Percentiles rank a stretch among this genome's conserved stretches.
These are phyloP conservation scores for Neomorphus geoffroyi DNA, from an alignment of 2,797 vertebrate species.

Conservation along the genomic window DNA sequence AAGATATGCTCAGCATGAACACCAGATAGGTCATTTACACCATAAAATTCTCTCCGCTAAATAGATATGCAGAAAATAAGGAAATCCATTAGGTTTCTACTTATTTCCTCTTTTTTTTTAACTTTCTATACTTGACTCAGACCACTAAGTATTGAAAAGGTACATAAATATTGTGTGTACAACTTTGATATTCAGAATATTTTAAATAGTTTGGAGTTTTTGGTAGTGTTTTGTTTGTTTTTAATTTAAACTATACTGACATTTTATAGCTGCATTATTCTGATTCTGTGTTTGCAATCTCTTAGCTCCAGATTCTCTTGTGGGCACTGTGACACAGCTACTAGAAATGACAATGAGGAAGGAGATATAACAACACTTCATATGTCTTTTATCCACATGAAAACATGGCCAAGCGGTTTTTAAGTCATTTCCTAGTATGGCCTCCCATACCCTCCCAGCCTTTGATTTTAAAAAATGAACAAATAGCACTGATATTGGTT, in stretches of 20 bases:
- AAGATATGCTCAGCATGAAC: background rate
- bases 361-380: background rate
- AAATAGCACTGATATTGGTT: background rate
- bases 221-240: background rate
- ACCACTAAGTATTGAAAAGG: background rate
- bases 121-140: background rate
- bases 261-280: background rate
- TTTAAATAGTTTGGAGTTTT: background rate
- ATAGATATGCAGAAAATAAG: background rate
- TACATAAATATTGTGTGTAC: background rate
- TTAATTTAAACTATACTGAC: background rate
- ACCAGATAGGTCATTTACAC: background rate
- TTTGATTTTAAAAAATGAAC: background rate
- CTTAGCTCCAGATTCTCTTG: background rate
- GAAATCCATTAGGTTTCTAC: background rate
- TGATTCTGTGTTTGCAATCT: fast-evolving
- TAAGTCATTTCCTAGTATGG: background rate
- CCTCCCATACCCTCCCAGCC: background rate
- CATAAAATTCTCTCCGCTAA: background rate
- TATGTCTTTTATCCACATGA: background rate
- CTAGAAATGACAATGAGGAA: background rate
- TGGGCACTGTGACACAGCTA: background rate
- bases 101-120: background rate
- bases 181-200: background rate
- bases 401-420: background rate